Conservation (phyloP, 1,140 invertebrate genomes). For the Drosophila funebris region DNA sequence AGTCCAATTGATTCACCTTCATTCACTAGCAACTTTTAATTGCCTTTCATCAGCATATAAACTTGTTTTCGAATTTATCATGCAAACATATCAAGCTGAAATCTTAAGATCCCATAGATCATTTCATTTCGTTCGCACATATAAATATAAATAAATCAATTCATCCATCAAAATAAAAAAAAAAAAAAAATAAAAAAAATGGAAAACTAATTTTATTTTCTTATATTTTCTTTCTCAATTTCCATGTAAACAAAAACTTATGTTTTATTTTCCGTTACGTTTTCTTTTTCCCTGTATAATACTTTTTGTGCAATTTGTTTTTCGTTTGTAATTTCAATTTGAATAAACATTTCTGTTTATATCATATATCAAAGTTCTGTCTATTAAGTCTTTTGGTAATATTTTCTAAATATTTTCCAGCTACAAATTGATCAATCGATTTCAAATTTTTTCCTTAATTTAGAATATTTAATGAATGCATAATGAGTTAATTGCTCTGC, state of each 20-base stretch:
- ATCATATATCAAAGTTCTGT: slow-evolving; percentile 23
- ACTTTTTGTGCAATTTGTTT: not conserved
- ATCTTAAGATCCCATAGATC: slow-evolving; percentile 10
- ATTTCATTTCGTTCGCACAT: slow-evolving; percentile 12
- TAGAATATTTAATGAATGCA: no score
- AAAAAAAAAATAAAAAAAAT: no score
- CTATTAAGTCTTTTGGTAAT: not conserved
- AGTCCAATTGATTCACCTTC: not conserved
- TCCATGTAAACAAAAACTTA: slow-evolving; percentile 22
- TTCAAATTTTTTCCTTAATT: no score
- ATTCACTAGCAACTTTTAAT: not conserved
- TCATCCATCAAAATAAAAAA: no score
- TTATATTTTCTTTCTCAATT: not conserved
- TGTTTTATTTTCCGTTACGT: slow-evolving; percentile 9
- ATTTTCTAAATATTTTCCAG: no score
- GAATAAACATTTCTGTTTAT: slow-evolving; percentile 21
- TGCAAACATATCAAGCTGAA: not conserved
- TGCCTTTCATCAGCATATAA: not conserved
- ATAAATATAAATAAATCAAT: no score
- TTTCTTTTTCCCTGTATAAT: not conserved
- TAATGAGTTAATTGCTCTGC: no score
- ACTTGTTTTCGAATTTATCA: not conserved
- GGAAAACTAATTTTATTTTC: slow-evolving; percentile 14
- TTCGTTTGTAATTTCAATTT: not conserved
- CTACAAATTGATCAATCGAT: no score